Evolutionary conservation across 2,888 invertebrate species (phyloP).

Genomic region (Argyra leucocephala): DNA sequence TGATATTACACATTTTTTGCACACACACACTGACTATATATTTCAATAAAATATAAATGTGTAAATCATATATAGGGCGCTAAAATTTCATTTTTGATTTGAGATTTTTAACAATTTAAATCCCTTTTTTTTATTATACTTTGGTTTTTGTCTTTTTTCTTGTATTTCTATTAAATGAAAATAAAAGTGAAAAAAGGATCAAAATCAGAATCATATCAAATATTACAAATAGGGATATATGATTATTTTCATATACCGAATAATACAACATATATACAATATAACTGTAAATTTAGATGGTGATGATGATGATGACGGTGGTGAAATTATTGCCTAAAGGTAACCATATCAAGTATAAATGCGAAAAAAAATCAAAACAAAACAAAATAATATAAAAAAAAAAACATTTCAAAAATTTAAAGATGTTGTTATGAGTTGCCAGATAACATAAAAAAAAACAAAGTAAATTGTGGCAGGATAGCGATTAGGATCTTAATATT

Average conservation of each 20-base stretch:
- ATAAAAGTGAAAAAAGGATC: background rate
- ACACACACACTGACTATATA: no score
- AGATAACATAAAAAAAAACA: no score
- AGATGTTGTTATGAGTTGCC: no score
- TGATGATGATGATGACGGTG: background rate
- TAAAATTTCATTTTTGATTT: background rate
- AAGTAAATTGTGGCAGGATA: no score
- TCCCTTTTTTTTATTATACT: background rate
- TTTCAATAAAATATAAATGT: no score
- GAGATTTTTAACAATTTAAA: background rate
- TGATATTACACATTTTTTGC: no score
- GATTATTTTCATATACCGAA: background rate
- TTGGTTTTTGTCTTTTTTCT: background rate
- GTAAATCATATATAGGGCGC: background rate
- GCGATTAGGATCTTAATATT: no score
- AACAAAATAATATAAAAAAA: no score
- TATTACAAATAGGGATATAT: background rate
- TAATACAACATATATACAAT: background rate
- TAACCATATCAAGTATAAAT: background rate
- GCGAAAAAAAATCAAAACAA: background rate
- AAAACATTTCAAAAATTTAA: no score
- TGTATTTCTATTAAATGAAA: background rate
- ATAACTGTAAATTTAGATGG: background rate
- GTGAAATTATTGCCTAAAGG: slow-evolving; percentile 3
- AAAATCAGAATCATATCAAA: background rate